Evolutionary conservation across 2,888 invertebrate species (phyloP), one percentile per base, ranked within the genome.

Genomic region (Acronicta alni): DNA sequence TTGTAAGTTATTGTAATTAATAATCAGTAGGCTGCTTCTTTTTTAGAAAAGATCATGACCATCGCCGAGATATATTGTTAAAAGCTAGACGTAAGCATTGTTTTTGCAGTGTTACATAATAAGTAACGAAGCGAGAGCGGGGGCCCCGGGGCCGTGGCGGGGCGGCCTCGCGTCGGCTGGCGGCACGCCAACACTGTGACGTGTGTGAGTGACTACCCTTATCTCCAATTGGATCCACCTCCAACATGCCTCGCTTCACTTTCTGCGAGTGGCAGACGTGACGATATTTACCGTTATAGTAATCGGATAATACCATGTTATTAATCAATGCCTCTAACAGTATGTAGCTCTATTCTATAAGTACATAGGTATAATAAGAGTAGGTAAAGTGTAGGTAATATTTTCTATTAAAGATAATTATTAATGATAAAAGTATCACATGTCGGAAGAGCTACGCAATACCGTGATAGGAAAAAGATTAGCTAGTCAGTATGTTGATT

Each of bases 171-270:
- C 66, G 72, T 65, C 60, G 67, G 72, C 84, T 90, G 91, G 90
- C 89, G 43, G 45, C 37, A 57, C 68, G 90, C 91, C 90, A 91
- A 80, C 75, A 30, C 79, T 81, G 84, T 83, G 87, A 86, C 86
- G 77, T 60, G 59, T 67, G 60, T 70, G 70, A 80, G 77, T 79
- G 82, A 80, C 83, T 80, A 69, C 79, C 78, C 86, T 85, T 88
- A 87, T 88, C 87, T 85, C 77, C 68, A 72, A 79, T 72, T 72
- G 77, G 80, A 85, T 82, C 80, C 80, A 74, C 79, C 75, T 74
- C 79, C 81, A 80, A 81, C 83, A 83, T 68, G 77, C 70, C 63
- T 77, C 79, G 73, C 79, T 79, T 80, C 81, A 81, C 81, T 81
- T 84, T 79, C 77, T 79, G 75, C 62, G 52, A 46, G 63, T 38